Evolutionary conservation across 2,797 vertebrate species (phyloP).

Genomic region (Karalla daura): DNA sequence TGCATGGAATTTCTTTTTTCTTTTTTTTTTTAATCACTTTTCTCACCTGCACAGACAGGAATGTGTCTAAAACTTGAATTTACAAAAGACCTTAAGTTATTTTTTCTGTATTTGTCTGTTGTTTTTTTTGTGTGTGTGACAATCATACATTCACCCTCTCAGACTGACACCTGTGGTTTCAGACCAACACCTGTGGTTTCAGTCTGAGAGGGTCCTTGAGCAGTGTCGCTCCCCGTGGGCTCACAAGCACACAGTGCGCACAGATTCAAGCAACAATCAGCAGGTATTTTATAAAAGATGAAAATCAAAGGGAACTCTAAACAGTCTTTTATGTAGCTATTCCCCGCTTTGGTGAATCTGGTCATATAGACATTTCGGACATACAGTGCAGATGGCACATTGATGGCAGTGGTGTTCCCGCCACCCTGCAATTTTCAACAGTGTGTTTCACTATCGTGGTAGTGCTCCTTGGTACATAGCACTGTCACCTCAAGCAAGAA

Average conservation of each 20-base stretch:
- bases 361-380: not conserved
- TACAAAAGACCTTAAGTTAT: not conserved
- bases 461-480: too few relatives aligned
- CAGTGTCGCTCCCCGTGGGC: not conserved
- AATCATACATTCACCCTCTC: not conserved
- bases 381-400: too few relatives aligned
- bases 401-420: too few relatives aligned
- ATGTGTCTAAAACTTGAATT: not conserved
- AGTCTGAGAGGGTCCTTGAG: constrained; percentile 29
- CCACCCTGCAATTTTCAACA: too few relatives aligned
- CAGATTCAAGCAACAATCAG: not conserved
- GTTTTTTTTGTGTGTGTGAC: not conserved
- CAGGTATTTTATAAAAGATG: not conserved
- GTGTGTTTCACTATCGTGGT: too few relatives aligned
- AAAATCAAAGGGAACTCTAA: not conserved
- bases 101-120: not conserved
- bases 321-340: not conserved
- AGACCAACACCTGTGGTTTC: constrained; percentile 14
- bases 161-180: constrained; percentile 12
- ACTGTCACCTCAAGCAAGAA: too few relatives aligned
- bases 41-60: not conserved
- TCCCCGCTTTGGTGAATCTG: not conserved
- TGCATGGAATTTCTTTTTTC: not conserved
- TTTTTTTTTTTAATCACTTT: not conserved
- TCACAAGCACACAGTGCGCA: not conserved